Base-by-base conservation (phyloP, 2,113 vertebrate genomes). In the Pantherophis guttatus region DNA sequence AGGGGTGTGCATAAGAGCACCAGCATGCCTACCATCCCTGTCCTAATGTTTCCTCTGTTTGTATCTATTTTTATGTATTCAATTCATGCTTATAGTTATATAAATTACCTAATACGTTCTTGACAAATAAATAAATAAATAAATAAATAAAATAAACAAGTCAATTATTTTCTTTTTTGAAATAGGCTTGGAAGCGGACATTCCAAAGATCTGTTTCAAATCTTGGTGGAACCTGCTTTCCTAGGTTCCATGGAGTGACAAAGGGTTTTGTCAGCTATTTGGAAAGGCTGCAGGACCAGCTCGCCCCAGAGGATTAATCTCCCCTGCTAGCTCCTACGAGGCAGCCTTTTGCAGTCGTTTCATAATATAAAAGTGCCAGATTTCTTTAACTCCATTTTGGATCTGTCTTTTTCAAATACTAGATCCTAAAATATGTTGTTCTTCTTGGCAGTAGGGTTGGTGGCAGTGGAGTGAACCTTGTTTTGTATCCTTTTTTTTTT, bases 311-410 rank as follows among this genome's bases (percentile, higher is more conserved):
- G 62, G n/a, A 90, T 88, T 91, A 15, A 75, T 75, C 62, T 86
- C 24, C 85, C 92, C 91, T 95, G 91, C 87, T 62, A 94, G 89
- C 53, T 19, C 85, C 65, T 58, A 1, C 93, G 90, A 90, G 62
- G 89, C 13, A 92, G 0, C 10, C 90, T 89, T 52, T 55, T 70
- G 89, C 92, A 21, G 93, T 92, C 86, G 65, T 93, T 54, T 54
- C 44, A 26, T 52, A 90, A 85, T 29, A 50, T 59, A 33, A 90
- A 93, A 90, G 17, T 89, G 10, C 70, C 21, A 39, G 1, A 62
- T 87, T 94, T 95, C 55, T 96, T 93, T 11, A 88, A 54, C 57
- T 88, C 91, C 4, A 8, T 24, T 92, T 65, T 58, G 55, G 85
- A 29, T 29, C 17, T 87, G 19, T 59, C 48, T 65, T 87, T 65